These are phyloP conservation scores for Spilogale gracilis DNA, from an alignment of 2,113 vertebrate species.

Conservation along the genomic window DNA sequence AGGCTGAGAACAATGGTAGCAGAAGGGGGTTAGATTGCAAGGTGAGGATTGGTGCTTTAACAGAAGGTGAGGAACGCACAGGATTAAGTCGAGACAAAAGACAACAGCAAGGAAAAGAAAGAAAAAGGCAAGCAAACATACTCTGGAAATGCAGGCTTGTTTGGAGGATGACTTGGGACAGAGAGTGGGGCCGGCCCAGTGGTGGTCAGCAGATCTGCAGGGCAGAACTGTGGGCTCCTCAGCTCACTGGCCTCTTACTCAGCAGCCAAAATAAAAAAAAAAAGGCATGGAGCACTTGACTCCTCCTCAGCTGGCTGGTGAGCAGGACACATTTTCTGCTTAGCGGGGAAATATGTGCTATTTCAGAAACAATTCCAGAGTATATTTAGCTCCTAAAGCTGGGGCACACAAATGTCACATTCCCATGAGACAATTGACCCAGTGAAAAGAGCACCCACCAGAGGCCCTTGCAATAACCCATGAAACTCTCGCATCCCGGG, in stretches of 20 bases:
- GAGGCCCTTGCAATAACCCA: constrained; percentile 83
- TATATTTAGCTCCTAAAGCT: constrained; percentile 94
- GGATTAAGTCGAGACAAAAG: constrained; percentile 85
- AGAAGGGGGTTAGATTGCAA: constrained; percentile 89
- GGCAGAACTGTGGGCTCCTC: background rate
- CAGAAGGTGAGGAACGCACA: constrained; percentile 84
- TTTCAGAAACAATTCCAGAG: constrained; percentile 91
- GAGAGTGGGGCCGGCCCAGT: background rate
- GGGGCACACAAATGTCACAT: constrained; percentile 90
- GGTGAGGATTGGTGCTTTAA: constrained; percentile 75
- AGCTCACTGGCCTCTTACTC: background rate
- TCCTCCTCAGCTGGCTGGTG: constrained; percentile 74
- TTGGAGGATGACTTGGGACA: background rate
- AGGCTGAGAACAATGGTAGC: constrained; percentile 97
- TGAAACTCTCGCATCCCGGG: constrained; percentile 81
- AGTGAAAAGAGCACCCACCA: constrained; percentile 82
- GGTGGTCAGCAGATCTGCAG: constrained; percentile 21
- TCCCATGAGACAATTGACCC: constrained; percentile 86
- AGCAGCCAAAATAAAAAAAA: constrained; percentile 68
- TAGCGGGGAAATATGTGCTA: constrained; percentile 78
- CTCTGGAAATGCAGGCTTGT: constrained; percentile 88
- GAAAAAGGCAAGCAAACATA: constrained; percentile 88
- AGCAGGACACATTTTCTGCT: constrained; percentile 81
- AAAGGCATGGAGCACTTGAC: constrained; percentile 56
- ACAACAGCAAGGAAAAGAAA: constrained; percentile 85